phyloP scores from a whole-genome alignment of 2,888 invertebrate species.

The Drosophila basisetae region DNA sequence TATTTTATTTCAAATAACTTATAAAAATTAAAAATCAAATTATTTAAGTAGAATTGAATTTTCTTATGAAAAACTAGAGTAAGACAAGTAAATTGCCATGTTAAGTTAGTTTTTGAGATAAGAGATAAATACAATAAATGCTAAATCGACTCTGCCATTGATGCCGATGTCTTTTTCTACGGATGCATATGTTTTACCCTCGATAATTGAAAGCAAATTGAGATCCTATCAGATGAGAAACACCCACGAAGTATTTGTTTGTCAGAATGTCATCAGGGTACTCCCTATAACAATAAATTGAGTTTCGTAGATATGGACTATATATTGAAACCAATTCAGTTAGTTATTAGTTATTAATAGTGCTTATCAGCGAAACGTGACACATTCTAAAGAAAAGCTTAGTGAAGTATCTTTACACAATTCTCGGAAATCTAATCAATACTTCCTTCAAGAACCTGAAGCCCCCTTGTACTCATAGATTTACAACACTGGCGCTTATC shows the following conservation, averaged over 20 bases:
- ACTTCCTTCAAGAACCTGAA: not conserved
- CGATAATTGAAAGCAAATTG: not conserved
- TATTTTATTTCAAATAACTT: not conserved
- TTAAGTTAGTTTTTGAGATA: not conserved
- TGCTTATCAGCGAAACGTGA: conserved; percentile 2
- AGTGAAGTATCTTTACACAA: not conserved
- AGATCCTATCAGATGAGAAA: not conserved
- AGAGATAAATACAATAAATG: not conserved
- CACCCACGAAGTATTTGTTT: not conserved
- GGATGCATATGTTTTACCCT: fast-evolving
- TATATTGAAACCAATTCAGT: not conserved
- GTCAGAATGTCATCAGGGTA: not conserved
- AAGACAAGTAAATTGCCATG: not conserved
- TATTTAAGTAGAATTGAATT: not conserved
- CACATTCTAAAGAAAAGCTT: not conserved
- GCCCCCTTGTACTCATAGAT: not conserved
- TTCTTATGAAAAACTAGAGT: not conserved
- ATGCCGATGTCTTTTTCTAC: not conserved
- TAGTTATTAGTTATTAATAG: no score
- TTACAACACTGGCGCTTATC: conserved; percentile 19
- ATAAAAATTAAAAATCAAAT: not conserved
- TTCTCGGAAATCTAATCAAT: conserved; percentile 33
- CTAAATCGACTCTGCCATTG: not conserved
- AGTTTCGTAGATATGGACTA: not conserved
- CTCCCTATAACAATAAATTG: not conserved